Evolutionary conservation across 2,797 vertebrate genomes (phyloP), one percentile per base, ranked within the genome.

Genomic region (Danio tinwini): DNA sequence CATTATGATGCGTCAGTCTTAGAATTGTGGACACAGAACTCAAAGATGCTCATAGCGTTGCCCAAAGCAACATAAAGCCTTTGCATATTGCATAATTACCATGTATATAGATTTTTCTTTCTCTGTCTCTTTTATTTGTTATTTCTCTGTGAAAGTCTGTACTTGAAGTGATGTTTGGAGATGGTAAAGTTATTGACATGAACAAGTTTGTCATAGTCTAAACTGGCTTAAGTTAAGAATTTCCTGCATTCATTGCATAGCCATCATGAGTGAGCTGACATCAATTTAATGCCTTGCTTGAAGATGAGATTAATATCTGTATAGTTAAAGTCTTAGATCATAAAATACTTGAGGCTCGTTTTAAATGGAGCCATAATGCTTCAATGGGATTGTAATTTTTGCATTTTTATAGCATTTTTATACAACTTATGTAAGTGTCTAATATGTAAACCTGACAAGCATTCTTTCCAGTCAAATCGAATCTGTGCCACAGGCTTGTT

Each of bases 21-120:
- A 29, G 83, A 92, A 92, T 91, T 88, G 84, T 91, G 75, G 82
- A 85, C 86, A 90, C 82, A 37, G 39, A 16, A 63, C 49, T 53
- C 49, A 53, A 63, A 72, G 40, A 65, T 73, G 40, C 6, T 69
- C 19, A 52, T 52, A 69, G 83, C 84, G 94, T 96, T 96, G 95
- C 94, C 91, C 85, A 93, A 87, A 93, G 95, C 96, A 95, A 98
- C 95, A 95, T 94, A 86, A 74, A 92, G 93, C 94, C 95, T 93
- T 93, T 93, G 92, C 92, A 94, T 92, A 93, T 93, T 95, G 92
- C 93, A 93, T 93, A 92, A 83, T 79, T 90, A 82, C 39, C 37
- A 11, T 82, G 81, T 82, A 83, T 47, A 79, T 71, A 71, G 0
- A 50, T 62, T 55, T 16, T 1, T 90, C 87, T 86, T 84, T 79